A percentile compares a stretch with the other conserved stretches of the same genome.
Evolutionary conservation across 2,797 vertebrate genomes (phyloP).

Genomic region (Acanthurus tractus): DNA sequence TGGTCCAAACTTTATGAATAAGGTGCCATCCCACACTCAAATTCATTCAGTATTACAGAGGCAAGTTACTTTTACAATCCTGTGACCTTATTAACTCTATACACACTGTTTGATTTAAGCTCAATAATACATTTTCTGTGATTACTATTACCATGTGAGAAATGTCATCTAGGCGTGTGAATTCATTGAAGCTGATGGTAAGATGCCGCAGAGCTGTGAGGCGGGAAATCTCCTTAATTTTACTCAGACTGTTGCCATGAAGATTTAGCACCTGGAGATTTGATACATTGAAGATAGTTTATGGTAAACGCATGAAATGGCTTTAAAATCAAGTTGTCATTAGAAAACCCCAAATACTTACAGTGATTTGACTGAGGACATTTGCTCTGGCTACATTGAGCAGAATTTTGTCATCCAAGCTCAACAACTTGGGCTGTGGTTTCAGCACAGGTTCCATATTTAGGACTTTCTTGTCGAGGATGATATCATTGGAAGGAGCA

Average conservation of each 20-base stretch:
- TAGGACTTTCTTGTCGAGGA: slow-evolving; percentile 81
- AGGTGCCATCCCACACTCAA: background rate
- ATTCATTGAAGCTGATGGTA: slow-evolving; percentile 88
- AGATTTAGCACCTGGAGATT: slow-evolving; percentile 87
- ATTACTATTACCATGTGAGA: slow-evolving; percentile 86
- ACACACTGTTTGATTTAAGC: slow-evolving; percentile 1
- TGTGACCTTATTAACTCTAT: background rate
- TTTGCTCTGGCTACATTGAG: slow-evolving; percentile 84
- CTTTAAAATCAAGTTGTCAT: slow-evolving; percentile 5
- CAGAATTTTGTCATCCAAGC: slow-evolving; percentile 86
- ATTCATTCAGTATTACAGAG: background rate
- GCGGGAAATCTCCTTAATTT: slow-evolving; percentile 86
- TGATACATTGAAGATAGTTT: slow-evolving; percentile 6
- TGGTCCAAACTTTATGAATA: background rate
- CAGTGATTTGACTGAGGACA: slow-evolving; percentile 89
- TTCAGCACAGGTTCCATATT: slow-evolving; percentile 86
- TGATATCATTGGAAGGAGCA: slow-evolving; percentile 39
- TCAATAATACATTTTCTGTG: background rate
- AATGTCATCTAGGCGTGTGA: slow-evolving; percentile 88
- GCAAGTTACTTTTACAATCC: background rate
- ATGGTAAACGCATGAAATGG: background rate
- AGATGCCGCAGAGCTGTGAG: slow-evolving; percentile 85
- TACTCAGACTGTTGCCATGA: slow-evolving; percentile 89
- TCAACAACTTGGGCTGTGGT: slow-evolving; percentile 82
- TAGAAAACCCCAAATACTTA: slow-evolving; percentile 68